phyloP scores from a whole-genome alignment of 2,113 vertebrate genomes.

The Rhea americana region DNA sequence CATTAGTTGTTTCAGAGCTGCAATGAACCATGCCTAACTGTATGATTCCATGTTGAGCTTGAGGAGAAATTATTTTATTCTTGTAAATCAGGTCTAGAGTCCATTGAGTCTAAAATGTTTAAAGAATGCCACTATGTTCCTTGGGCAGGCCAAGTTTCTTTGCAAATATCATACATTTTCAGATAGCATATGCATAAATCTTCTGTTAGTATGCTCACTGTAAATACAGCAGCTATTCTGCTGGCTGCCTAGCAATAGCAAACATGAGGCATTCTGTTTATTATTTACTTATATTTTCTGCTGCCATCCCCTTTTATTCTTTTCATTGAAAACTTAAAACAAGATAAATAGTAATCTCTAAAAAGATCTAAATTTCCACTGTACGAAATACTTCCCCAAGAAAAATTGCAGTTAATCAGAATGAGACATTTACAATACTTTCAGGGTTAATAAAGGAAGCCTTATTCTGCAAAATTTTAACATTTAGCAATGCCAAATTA shows the following conservation, averaged over 20 bases:
- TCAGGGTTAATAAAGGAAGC: not conserved
- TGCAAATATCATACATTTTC: not conserved
- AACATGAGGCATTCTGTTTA: not conserved
- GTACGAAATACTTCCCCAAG: not conserved
- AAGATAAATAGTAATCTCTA: not conserved
- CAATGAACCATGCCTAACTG: not conserved
- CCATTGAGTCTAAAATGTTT: not conserved
- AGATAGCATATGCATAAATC: not conserved
- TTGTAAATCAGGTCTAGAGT: not conserved
- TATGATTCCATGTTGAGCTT: not conserved
- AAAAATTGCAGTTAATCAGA: not conserved
- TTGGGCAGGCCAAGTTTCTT: not conserved
- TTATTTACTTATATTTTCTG: not conserved
- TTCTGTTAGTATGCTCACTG: not conserved
- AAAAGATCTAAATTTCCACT: not conserved
- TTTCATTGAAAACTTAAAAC: not conserved
- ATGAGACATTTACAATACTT: not conserved
- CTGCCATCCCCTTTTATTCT: not conserved
- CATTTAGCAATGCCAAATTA: not conserved
- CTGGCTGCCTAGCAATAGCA: not conserved
- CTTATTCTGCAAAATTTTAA: not conserved
- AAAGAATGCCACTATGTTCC: not conserved
- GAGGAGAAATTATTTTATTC: not conserved
- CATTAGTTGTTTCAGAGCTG: not conserved
- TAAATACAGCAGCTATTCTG: not conserved